Evolutionary conservation across 2,113 vertebrate species (phyloP).

Genomic region (Megatriorchis doriae): DNA sequence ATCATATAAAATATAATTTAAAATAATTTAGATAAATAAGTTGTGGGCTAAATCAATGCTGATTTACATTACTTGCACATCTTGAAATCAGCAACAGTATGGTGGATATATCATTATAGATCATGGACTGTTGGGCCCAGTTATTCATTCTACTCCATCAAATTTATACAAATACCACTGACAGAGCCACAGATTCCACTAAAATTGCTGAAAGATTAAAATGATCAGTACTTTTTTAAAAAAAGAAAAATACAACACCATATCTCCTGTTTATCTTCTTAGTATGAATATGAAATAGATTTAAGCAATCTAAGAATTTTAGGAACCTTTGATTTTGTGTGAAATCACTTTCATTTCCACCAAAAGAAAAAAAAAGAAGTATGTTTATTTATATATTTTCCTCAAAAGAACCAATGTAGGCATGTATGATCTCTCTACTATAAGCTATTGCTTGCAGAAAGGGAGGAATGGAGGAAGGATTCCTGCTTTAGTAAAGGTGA

Average conservation of each 20-base stretch:
- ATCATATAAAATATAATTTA: not conserved
- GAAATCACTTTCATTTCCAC: not conserved
- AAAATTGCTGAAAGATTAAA: not conserved
- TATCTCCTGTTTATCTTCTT: not conserved
- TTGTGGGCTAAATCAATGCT: not conserved
- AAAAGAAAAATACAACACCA: not conserved
- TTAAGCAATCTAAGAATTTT: not conserved
- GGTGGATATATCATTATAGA: not conserved
- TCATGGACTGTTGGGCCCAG: not conserved
- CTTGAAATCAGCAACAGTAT: not conserved
- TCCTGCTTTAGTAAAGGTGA: not conserved
- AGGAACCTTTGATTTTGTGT: not conserved
- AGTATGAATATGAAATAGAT: not conserved
- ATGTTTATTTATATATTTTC: not conserved
- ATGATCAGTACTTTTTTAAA: not conserved
- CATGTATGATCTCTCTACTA: not conserved
- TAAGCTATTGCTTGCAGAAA: not conserved
- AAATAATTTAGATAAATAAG: not conserved
- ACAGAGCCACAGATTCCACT: not conserved
- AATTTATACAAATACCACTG: not conserved
- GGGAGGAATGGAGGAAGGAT: not conserved
- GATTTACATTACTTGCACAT: not conserved
- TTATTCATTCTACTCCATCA: not conserved
- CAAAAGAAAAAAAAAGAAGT: not conserved
- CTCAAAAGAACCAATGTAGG: not conserved